Evolutionary conservation across 2,888 invertebrate species (phyloP), one percentile per base, ranked within the genome.

Genomic region (Deroplatys truncata): DNA sequence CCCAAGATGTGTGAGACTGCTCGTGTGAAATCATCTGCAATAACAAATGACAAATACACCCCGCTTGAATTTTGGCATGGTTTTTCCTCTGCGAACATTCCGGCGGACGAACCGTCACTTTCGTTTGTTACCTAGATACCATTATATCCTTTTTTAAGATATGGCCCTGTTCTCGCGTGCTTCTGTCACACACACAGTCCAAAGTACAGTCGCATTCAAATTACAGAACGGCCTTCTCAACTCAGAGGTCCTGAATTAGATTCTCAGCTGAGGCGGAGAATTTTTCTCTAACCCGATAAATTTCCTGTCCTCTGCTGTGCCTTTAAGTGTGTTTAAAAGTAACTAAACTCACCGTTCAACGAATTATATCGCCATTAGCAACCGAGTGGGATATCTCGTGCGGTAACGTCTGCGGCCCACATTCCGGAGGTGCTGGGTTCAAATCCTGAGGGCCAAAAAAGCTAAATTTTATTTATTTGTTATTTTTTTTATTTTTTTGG

Each of bases 11-110:
- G 89, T 83, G 84, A 82, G 89, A 84, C 88, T 86, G 87, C 89
- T 88, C 88, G 85, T 56, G 90, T 85, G 90, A 89, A 90, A 90
- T 90, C 90, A 90, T 90, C 86, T 90, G 90, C 90, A 90, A 90
- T 90, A 90, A 90, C 90, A 90, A 90, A 90, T 90, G 90, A 90
- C 90, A 90, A 90, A 90, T 86, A 89, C 90, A 90, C 85, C 86
- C 88, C 85, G 88, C 84, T 56, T 28, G 49, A 89, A 29, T 89
- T 89, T 89, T 89, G 87, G 87, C 87, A 83, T 87, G 29, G 86
- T 31, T 86, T 86, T 82, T 86, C 72, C 82, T 1, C 82, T 82
- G 16, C 15, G 82, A 25, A 31, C 87, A 87, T 82, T 31, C 82
- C 87, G 84, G 28, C 28, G 88, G 90, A 88, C 89, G 89, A 89